A percentile compares a stretch with the other conserved stretches of the same genome.
Evolutionary conservation across 2,888 invertebrate genomes (phyloP).

Genomic region (Trissoscelio sp.): DNA sequence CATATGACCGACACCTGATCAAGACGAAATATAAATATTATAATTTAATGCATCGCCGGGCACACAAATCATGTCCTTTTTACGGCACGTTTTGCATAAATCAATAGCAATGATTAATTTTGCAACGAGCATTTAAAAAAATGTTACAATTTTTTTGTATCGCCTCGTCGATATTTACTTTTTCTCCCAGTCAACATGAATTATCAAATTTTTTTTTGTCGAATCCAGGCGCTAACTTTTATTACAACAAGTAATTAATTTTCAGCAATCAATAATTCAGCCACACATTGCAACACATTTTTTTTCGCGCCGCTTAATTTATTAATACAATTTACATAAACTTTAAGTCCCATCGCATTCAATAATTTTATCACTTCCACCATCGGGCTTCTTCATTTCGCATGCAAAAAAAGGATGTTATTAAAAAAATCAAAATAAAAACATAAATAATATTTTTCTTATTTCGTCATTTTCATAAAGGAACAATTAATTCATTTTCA

Average conservation of each 20-base stretch:
- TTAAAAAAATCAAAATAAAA: background rate
- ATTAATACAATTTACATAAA: conserved; percentile 56
- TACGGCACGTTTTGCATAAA: conserved; percentile 48
- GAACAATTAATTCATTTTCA: no score
- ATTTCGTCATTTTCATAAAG: no score
- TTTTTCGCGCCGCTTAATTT: conserved; percentile 51
- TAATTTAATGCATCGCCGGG: conserved; percentile 50
- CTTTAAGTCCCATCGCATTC: conserved; percentile 28
- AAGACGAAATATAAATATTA: conserved; percentile 56
- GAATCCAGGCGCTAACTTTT: conserved; percentile 21
- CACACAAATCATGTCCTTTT: conserved; percentile 55
- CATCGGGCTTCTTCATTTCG: conserved; percentile 33
- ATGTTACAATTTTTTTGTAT: conserved; percentile 49
- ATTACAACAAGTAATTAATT: conserved; percentile 50
- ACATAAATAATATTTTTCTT: conserved; percentile 19
- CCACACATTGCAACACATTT: conserved; percentile 50
- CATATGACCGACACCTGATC: conserved; percentile 28
- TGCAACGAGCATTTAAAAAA: conserved; percentile 42
- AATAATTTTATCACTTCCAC: conserved; percentile 52
- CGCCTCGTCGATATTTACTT: conserved; percentile 19
- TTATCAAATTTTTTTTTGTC: conserved; percentile 30
- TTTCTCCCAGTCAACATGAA: conserved; percentile 23
- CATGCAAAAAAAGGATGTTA: background rate
- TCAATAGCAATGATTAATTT: conserved; percentile 60
- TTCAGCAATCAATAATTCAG: conserved; percentile 50